Percentiles rank a stretch among this genome's conserved stretches.
These are phyloP conservation scores for Agonopterix heracliana DNA, from an alignment of 2,888 invertebrate genomes.

Conservation along the genomic window DNA sequence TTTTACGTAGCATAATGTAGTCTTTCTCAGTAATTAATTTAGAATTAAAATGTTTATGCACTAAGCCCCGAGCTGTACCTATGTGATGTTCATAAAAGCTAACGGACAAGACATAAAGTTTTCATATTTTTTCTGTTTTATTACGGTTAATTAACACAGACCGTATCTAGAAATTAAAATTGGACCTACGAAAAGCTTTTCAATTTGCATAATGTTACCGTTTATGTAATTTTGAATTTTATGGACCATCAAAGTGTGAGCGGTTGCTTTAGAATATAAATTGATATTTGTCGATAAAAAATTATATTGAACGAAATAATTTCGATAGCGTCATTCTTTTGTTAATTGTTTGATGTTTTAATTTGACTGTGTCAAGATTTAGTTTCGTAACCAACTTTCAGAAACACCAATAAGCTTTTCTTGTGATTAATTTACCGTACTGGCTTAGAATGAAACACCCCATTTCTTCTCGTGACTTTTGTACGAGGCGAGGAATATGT, in stretches of 20 bases:
- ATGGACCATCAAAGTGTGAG: conserved; percentile 42
- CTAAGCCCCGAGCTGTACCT: not conserved
- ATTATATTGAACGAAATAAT: not conserved
- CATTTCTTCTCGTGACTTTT: no score
- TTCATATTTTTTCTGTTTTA: conserved; percentile 24
- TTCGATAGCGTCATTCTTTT: not conserved
- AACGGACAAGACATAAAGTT: conserved; percentile 22
- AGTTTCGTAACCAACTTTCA: no score
- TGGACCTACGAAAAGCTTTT: conserved; percentile 35
- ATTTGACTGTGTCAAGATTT: not conserved
- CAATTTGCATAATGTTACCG: conserved; percentile 52
- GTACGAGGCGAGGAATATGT: no score
- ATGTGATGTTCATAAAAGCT: conserved; percentile 28
- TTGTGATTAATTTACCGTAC: no score
- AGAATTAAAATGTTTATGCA: not conserved
- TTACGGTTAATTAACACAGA: conserved; percentile 22
- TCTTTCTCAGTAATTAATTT: not conserved
- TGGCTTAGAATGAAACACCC: no score
- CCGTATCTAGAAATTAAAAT: conserved; percentile 24
- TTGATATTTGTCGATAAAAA: not conserved
- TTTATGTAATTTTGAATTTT: conserved; percentile 53
- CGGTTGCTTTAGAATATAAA: conserved; percentile 14
- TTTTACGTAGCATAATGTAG: no score
- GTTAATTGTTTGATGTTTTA: not conserved
- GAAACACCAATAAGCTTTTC: no score